Evolutionary conservation across 2,113 vertebrate genomes (phyloP).

Genomic region (Tragelaphus imberbis): DNA sequence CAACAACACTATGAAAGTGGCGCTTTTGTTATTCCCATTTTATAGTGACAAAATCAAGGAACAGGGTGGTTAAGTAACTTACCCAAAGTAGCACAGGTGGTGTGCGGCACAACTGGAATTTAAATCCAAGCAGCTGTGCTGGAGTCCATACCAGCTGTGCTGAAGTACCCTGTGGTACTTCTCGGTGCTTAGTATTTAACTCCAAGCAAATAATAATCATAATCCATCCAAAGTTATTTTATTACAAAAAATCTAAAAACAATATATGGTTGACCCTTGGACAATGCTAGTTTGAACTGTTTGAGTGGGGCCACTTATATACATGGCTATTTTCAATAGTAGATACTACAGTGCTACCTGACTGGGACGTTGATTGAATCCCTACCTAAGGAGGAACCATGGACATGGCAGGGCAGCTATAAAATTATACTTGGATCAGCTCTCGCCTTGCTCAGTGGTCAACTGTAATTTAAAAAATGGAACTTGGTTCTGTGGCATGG

Average conservation of each 20-base stretch:
- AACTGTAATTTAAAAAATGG: not conserved
- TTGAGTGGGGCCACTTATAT: fast-evolving
- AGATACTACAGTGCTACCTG: no score
- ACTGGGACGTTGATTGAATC: not conserved
- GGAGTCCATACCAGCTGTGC: not conserved
- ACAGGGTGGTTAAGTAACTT: not conserved
- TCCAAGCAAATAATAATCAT: not conserved
- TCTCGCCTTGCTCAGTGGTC: not conserved
- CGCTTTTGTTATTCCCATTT: not conserved
- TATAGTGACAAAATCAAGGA: not conserved
- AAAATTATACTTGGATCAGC: not conserved
- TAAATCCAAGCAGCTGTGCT: not conserved
- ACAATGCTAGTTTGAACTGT: not conserved
- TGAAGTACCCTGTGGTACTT: not conserved
- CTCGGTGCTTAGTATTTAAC: not conserved
- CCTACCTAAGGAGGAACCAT: not conserved
- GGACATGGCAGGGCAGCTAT: not conserved
- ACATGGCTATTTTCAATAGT: not conserved
- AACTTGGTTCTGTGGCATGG: not conserved
- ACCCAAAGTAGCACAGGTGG: fast-evolving
- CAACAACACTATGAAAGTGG: not conserved
- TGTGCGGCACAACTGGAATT: not conserved
- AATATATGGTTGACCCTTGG: not conserved
- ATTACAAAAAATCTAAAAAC: not conserved
- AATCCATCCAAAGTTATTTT: not conserved